Evolutionary conservation across 2,113 vertebrate species (phyloP).

Genomic region (Lichenostomus cassidix): DNA sequence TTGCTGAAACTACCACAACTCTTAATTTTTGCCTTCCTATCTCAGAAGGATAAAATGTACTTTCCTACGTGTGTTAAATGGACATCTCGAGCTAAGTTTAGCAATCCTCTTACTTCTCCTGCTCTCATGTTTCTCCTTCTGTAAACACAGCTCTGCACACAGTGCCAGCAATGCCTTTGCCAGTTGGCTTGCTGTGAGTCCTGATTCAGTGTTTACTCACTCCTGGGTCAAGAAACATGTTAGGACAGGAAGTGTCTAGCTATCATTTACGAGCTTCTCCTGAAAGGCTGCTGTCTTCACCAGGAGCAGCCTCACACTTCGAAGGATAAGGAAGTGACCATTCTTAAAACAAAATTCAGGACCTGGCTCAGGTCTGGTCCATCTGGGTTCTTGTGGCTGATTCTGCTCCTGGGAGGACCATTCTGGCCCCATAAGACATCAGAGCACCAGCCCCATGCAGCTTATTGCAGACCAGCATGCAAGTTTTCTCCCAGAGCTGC

Average conservation of each 20-base stretch:
- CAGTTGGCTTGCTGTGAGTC: slow-evolving; percentile 58
- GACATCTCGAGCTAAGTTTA: slow-evolving; percentile 61
- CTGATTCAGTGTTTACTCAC: slow-evolving; percentile 61
- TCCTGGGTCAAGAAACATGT: slow-evolving; percentile 57
- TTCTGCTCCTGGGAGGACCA: not conserved
- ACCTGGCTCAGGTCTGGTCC: not conserved
- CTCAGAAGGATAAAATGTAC: slow-evolving; percentile 40
- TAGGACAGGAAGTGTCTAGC: slow-evolving; percentile 56
- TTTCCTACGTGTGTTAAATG: slow-evolving; percentile 34
- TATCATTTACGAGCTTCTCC: slow-evolving; percentile 46
- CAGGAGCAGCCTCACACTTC: not conserved
- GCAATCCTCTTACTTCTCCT: slow-evolving; percentile 17
- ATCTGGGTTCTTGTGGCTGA: not conserved
- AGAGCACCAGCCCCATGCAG: rapidly evolving
- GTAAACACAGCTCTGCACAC: slow-evolving; percentile 25
- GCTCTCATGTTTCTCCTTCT: slow-evolving; percentile 47
- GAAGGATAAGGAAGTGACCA: not conserved
- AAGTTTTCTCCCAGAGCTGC: not conserved
- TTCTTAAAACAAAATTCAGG: not conserved
- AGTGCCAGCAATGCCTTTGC: slow-evolving; percentile 33
- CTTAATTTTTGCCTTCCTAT: not conserved
- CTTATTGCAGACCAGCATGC: not conserved
- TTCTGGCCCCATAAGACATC: rapidly evolving
- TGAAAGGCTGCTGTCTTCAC: slow-evolving; percentile 25
- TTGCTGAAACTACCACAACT: not conserved